Base-by-base conservation (phyloP, 2,113 vertebrate species). In the Poicephalus meyeri region DNA sequence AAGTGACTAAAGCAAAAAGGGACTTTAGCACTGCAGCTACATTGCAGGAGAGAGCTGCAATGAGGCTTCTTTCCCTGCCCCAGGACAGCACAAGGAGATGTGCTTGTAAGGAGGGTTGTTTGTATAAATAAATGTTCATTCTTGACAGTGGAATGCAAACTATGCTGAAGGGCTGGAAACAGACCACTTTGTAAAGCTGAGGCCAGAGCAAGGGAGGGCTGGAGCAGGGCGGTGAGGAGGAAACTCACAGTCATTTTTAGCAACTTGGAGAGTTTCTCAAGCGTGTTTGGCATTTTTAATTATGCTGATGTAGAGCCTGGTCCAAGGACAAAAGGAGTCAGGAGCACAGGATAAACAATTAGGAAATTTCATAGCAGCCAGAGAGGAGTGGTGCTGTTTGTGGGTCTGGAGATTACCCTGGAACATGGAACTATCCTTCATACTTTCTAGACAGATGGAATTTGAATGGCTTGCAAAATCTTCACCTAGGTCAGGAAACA, bases 111-210 rank as follows among this genome's bases (percentile, higher is more conserved):
- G 86, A 90, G 5, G 86, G 84, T 86, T 96, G 96, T 97, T 97
- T 97, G 95, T 98, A 96, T 97, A 96, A 97, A 98, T 97, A 97
- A 98, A 96, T 96, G 92, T 91, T 97, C 97, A 94, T 96, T 97
- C 97, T 97, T 96, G 95, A 93, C 92, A 95, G 69, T 91, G 96
- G 97, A 98, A 98, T 98, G 97, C 93, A 86, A 97, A 96, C 93
- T 96, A 98, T 98, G 97, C 94, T 95, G 94, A 90, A 92, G 93
- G 84, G 95, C 94, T 96, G 93, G 94, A 97, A 93, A 76, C 88
- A 93, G 93, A 95, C 64, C 89, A 91, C 85, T 96, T 21, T 35
- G 88, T 8, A 84, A 96, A 84, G 90, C 90, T 90, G 97, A 97
- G 97, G 97, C 97, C 97, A 95, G 85, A 77, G 83, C 47, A 93